Base-by-base conservation (phyloP, 2,888 invertebrate species). In the Apoda limacodes region DNA sequence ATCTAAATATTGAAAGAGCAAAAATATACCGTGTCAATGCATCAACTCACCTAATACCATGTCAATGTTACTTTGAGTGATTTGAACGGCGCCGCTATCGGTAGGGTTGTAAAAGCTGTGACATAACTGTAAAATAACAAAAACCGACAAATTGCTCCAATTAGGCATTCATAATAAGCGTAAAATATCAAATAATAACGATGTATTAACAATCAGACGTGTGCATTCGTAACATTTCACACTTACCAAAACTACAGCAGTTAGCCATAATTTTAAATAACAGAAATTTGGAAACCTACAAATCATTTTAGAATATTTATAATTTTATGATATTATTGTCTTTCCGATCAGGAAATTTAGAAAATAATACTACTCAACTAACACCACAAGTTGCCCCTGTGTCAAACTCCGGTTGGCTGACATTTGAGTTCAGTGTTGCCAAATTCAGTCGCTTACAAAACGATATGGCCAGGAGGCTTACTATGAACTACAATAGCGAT, bases 261-360 rank as follows among this genome's bases (percentile, higher is more conserved):
- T 56, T 45, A 52, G 55, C 41, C 60, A 26, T 27, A 59, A 55
- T 61, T 60, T 72, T 30, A 52, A 61, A 52, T 47, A 62, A 39
- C 54, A 52, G 42, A 65, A 44, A 51, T 52, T 55, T 37, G 42
- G 37, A 44, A 40, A 39, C 56, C 46, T 53, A 47, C 52, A 52
- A 56, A 48, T 52, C 68, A 68, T 68, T 41, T 37, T 58, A 31
- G 33, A 40, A 37, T 25, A 37, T 35, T 23, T 44, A 70, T 74
- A 29, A 63, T 88, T 89, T 82, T 50, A 55, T 65, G 55, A 82
- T 88, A 42, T 81, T 97, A 43, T 97, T 98, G 78, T 98, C 98
- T 66, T 98, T 98, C 62, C 95, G 97, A 9, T 98, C 98, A 65
- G 85, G 89, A 41, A 88, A 92, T 50, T 98, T 98, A 78, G 94